phyloP scores from a whole-genome alignment of 92 coral and sea anemone genomes.

The Muricea muricata region DNA sequence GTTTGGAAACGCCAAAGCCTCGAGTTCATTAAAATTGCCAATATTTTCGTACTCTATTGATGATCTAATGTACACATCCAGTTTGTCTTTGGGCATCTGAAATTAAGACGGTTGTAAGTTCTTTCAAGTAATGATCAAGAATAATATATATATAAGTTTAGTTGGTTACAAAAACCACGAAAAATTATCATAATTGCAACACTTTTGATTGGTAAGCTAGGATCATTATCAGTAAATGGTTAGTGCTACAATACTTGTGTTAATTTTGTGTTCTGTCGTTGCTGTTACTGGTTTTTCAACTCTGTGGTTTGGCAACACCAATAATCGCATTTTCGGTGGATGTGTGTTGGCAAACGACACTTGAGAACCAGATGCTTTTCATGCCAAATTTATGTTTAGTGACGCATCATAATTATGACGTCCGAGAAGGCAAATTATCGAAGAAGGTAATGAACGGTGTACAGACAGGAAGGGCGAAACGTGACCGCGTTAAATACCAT shows the following conservation, averaged over 20 bases:
- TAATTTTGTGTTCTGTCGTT: too few relatives aligned
- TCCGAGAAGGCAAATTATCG: background rate
- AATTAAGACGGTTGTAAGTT: too few relatives aligned
- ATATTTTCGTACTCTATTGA: background rate
- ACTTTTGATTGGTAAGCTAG: too few relatives aligned
- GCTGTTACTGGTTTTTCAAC: too few relatives aligned
- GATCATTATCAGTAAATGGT: too few relatives aligned
- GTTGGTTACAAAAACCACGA: too few relatives aligned
- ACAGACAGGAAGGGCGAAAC: background rate
- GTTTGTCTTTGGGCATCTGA: slow-evolving; percentile 7
- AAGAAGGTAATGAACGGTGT: background rate
- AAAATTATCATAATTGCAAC: too few relatives aligned
- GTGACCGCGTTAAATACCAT: background rate
- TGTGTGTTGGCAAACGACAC: background rate
- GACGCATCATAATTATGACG: background rate
- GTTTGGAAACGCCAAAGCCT: background rate
- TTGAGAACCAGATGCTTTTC: background rate
- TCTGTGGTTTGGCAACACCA: too few relatives aligned
- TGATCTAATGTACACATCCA: background rate
- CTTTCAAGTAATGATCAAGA: too few relatives aligned
- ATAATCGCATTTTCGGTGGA: background rate
- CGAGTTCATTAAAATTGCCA: background rate
- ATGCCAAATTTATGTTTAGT: background rate
- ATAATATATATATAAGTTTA: too few relatives aligned
- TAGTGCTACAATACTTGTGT: too few relatives aligned